phyloP scores from a whole-genome alignment of 2,797 vertebrate genomes.

The Pangasius larnaudii region DNA sequence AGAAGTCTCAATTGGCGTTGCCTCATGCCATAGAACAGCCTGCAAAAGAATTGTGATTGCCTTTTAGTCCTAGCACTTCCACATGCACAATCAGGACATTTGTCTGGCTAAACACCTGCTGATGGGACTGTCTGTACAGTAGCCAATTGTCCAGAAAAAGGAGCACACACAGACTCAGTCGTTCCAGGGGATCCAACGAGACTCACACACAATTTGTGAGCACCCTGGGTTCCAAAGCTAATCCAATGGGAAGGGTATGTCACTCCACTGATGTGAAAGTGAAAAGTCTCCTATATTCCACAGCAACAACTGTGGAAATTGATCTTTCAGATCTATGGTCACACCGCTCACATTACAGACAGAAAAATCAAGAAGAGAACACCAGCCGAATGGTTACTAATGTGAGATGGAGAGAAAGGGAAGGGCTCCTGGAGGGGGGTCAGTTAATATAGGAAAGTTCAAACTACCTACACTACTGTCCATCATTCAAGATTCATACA shows the following conservation, averaged over 20 bases:
- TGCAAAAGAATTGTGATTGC: constrained; percentile 17
- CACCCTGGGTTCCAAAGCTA: background rate
- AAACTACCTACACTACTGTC: background rate
- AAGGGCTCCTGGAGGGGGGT: background rate
- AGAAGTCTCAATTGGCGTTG: background rate
- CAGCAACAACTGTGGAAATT: background rate
- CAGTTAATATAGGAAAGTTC: background rate
- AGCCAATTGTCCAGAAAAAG: background rate
- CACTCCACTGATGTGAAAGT: constrained; percentile 4
- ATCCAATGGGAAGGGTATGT: background rate
- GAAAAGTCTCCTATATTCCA: background rate
- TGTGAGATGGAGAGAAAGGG: background rate
- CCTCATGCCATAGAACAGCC: background rate
- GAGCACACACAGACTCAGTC: background rate
- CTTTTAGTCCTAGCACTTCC: background rate
- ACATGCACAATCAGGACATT: background rate
- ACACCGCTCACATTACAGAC: background rate
- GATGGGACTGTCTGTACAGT: constrained; percentile 11
- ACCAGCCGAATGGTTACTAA: background rate
- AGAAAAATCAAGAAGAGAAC: background rate
- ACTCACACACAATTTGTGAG: constrained; percentile 4
- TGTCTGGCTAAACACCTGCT: constrained; percentile 11
- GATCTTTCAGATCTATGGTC: background rate
- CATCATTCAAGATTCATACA: background rate
- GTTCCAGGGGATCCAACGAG: background rate